Percentiles rank a stretch among this genome's conserved stretches.
These are phyloP conservation scores for Trileptium ribeirensis DNA, from an alignment of 2,888 invertebrate genomes.

Conservation along the genomic window DNA sequence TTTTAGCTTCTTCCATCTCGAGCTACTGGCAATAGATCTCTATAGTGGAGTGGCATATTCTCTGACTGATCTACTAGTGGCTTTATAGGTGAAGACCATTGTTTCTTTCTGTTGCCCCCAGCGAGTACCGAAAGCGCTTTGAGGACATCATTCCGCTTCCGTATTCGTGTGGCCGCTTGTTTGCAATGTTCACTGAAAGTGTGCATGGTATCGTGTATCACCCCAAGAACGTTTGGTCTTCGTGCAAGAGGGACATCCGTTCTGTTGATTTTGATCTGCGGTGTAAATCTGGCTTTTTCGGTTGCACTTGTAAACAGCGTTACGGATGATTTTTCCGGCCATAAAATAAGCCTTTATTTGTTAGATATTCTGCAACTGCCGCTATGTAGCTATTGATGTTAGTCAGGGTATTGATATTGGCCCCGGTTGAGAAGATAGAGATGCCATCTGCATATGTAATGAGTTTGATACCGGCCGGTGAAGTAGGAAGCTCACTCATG, in stretches of 20 bases:
- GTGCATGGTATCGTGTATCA: not conserved
- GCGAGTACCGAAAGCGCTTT: not conserved
- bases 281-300: not conserved
- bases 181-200: slow-evolving; percentile 6
- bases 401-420: no score
- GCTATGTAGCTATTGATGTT: no score
- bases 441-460: not conserved
- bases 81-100: no score
- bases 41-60: no score
- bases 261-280: not conserved
- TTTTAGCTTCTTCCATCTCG: no score
- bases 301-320: not conserved
- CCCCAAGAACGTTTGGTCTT: not conserved
- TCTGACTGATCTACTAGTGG: no score
- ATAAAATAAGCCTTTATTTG: no score
- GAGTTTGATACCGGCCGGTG: not conserved
- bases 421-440: not conserved
- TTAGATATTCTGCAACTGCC: no score
- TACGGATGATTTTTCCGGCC: not conserved
- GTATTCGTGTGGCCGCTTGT: not conserved
- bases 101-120: not conserved
- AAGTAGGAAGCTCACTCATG: not conserved
- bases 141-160: not conserved
- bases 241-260: not conserved
- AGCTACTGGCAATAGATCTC: no score